Base-by-base conservation (phyloP, 53 echinoderm and acorn worm species). In the Astropecten irregularis region DNA sequence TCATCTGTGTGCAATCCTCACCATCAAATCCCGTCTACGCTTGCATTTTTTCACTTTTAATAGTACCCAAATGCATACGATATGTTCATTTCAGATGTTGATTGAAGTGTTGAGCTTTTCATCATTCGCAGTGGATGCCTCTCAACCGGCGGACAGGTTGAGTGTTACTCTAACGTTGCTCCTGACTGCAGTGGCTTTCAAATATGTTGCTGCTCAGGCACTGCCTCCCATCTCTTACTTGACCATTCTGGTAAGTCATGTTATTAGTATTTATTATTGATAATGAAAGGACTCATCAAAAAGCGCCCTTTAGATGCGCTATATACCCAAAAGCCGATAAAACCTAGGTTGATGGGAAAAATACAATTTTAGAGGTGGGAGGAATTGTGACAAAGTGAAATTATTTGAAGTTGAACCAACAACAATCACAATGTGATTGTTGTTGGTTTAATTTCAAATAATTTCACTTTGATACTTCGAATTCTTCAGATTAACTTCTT, bases 131-230 rank as follows among this genome's bases (percentile, higher is more conserved):
- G 95, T 95, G 69, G 36, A 49, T 33, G 48, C 90, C 2, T 87
- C 84, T 23, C 82, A 90, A 16, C 95, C 95, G 6, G 90, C 84
- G 6, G 95, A 95, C 64, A 46, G 95, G 53, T 65, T 95, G 39
- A 92, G 95, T 59, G 95, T 95, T 0, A 95, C 95, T 0, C 69
- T 95, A 15, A 95, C 95, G 5, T 76, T 95, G 22, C 90, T 95
- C 0, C 85, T 95, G 36, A 95, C 95, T 30, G 92, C 95, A 32
- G 95, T 95, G n/a, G 95, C 95, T 9, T 95, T 95, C 92, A 95
- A 95, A 66, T 95, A 85, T 34, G 95, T 95, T 15, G 92, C 92
- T 2, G 85, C 95, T 9, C 92, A 92, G 83, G 88, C 86, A 57
- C 73, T 95, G 22, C 95, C 95, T 9, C 90, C 92, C 30, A 92